Evolutionary conservation across 2,888 invertebrate species (phyloP), one percentile per base, ranked within the genome.

Genomic region (Papilio protenor): DNA sequence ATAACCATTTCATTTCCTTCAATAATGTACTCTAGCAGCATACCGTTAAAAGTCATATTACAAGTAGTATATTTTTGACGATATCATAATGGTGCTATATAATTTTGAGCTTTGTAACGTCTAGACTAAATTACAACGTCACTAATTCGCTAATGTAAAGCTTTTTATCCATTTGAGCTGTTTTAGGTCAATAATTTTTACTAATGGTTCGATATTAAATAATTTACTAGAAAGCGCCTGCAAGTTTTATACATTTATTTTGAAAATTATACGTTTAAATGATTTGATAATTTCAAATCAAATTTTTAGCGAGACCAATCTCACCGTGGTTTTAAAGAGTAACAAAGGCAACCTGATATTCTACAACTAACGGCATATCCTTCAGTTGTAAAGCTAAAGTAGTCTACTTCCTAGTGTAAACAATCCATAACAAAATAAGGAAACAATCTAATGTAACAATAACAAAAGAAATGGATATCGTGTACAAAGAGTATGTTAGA

Each of bases 51-150:
- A 88, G 83, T 83, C 81, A 87, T 84, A 88, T 88, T 88, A 78
- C 84, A 81, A 81, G 80, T 80, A 57, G 80, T 49, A 52, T 49
- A 12, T 79, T 77, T 79, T 82, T 83, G 88, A 90, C 86, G 86
- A 90, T 93, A 90, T 92, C 92, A 93, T 91, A 91, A 90, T 92
- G 87, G 85, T 83, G 85, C 85, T 86, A 87, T 87, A 88, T 92
- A 91, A 91, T 88, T 88, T 88, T 88, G 89, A 88, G 90, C 90
- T 90, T 90, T 90, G 89, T 87, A 89, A 91, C 88, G 88, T 88
- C 86, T 85, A 86, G 91, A 90, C 89, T 91, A 92, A 92, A 91
- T 57, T 21, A 70, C 64, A 74, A 45, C 45, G 66, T 66, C n/a
- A n/a, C 66, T 66, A 66, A 66, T 66, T 66, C n/a, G 45, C 66